Base-by-base conservation (phyloP, 2,113 vertebrate genomes). In the Thunnus maccoyii region DNA sequence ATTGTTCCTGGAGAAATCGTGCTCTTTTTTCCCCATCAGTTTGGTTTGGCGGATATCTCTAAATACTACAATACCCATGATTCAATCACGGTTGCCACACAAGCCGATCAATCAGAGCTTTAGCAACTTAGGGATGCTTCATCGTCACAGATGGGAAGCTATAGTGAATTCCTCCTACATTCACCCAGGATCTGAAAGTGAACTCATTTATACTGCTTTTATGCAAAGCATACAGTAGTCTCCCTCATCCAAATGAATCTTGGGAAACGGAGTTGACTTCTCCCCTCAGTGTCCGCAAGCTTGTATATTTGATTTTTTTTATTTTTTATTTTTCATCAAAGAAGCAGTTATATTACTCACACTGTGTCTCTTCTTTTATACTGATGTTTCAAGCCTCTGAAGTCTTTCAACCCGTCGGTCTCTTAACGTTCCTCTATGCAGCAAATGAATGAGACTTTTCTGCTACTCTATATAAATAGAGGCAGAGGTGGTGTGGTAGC, bases 401-500 rank as follows among this genome's bases (percentile, higher is more conserved):
- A 22, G 41, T 17, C 25, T 41, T 25, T 3, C 32, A 66, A 5
- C 22, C 71, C 25, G 47, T 18, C 69, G 12, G 14, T 78, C 25
- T n/a, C 27, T 12, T 5, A 16, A 50, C 41, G 1, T 12, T 20
- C 22, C 20, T 54, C 14, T 5, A 22, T 14, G 15, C 51, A 63
- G 50, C 63, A 44, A 48, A 62, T 47, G 10, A 52, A 10, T 12
- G 51, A n/a, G 46, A 22, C 22, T 22, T 22, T 22, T 22, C 22
- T 22, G 22, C 22, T 22, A 22, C 60, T 77, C 62, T 32, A 62
- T 47, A 62, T 61, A 77, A 87, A 60, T 47, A 41, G 18, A 9
- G 15, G 50, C 10, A 44, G 77, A 1, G 55, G 69, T 3, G 60
- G 67, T 0, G 54, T 66, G 68, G 51, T 52, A 61, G 52, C 18